A percentile compares a stretch with the other conserved stretches of the same genome.
phyloP scores from a whole-genome alignment of 1,140 invertebrate genomes.

The Bemisia tabaci region DNA sequence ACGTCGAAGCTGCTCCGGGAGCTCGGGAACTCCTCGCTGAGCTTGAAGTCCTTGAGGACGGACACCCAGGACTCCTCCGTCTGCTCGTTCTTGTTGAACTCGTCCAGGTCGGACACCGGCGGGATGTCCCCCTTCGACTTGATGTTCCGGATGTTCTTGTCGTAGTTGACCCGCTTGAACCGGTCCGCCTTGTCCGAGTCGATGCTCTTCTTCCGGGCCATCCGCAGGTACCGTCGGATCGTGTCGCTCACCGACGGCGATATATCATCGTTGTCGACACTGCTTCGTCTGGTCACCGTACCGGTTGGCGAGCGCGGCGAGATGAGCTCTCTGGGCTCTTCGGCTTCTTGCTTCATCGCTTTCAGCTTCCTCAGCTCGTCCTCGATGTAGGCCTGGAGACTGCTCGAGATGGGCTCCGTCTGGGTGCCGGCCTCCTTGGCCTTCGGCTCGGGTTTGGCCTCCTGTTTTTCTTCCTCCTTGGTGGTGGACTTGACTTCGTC shows the following conservation, averaged over 20 bases:
- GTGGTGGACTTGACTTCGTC: background rate
- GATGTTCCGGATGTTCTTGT: slow-evolving; percentile 66
- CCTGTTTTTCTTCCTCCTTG: background rate
- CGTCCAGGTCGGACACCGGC: slow-evolving; percentile 54
- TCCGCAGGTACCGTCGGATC: slow-evolving; percentile 65
- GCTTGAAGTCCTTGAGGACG: slow-evolving; percentile 26
- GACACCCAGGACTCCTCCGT: slow-evolving; percentile 58
- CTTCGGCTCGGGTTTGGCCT: background rate
- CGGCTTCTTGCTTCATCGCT: slow-evolving; percentile 23
- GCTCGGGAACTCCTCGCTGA: slow-evolving; percentile 31
- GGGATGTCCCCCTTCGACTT: slow-evolving; percentile 61
- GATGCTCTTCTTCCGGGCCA: slow-evolving; percentile 71
- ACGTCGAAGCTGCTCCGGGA: slow-evolving; percentile 40
- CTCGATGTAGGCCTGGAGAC: slow-evolving; percentile 36
- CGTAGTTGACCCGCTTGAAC: slow-evolving; percentile 78
- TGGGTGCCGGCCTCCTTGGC: slow-evolving; percentile 35
- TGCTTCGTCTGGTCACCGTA: slow-evolving; percentile 43
- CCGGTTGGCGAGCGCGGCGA: slow-evolving; percentile 30
- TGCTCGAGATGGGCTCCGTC: slow-evolving; percentile 41
- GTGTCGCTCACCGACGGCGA: slow-evolving; percentile 73
- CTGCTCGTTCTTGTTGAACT: slow-evolving; percentile 53
- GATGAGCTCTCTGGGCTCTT: slow-evolving; percentile 26
- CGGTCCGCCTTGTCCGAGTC: slow-evolving; percentile 63
- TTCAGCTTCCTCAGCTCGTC: slow-evolving; percentile 31
- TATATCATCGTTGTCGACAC: slow-evolving; percentile 66